phyloP scores from a whole-genome alignment of 2,888 invertebrate genomes.

The Scaeva pyrastri region DNA sequence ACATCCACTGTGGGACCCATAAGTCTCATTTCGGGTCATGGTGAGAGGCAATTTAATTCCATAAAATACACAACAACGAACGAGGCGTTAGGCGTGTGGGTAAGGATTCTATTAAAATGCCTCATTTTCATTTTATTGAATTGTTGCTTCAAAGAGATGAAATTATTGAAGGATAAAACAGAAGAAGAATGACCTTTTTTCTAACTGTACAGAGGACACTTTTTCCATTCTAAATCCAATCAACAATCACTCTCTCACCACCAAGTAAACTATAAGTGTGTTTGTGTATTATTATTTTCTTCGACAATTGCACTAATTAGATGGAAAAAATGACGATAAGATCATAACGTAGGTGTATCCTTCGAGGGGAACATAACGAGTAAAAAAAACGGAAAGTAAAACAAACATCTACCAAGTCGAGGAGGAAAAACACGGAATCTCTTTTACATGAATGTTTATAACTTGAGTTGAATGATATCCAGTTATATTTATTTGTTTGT shows the following conservation, averaged over 20 bases:
- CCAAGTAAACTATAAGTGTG: not conserved
- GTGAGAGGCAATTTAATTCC: conserved; percentile 41
- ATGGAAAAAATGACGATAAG: conserved; percentile 25
- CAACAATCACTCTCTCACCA: not conserved
- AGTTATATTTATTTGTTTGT: conserved; percentile 6
- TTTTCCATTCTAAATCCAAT: conserved; percentile 30
- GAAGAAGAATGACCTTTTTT: not conserved
- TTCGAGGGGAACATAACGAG: not conserved
- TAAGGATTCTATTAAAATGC: conserved; percentile 1
- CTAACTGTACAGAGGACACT: not conserved
- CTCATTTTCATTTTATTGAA: conserved; percentile 24
- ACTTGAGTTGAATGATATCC: conserved; percentile 48
- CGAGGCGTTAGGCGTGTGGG: not conserved
- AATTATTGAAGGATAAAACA: conserved; percentile 18
- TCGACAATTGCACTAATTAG: conserved; percentile 55
- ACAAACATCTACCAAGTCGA: not conserved
- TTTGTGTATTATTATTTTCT: conserved; percentile 17
- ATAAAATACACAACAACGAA: not conserved
- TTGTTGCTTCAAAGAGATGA: conserved; percentile 27
- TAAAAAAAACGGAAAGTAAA: conserved; percentile 2
- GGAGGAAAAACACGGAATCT: conserved; percentile 23
- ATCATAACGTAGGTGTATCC: conserved; percentile 17
- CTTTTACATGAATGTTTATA: conserved; percentile 24
- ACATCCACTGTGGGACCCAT: conserved; percentile 53
- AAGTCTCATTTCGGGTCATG: conserved; percentile 15